phyloP scores from a whole-genome alignment of 2,888 invertebrate species.

The Crematogaster levior region DNA sequence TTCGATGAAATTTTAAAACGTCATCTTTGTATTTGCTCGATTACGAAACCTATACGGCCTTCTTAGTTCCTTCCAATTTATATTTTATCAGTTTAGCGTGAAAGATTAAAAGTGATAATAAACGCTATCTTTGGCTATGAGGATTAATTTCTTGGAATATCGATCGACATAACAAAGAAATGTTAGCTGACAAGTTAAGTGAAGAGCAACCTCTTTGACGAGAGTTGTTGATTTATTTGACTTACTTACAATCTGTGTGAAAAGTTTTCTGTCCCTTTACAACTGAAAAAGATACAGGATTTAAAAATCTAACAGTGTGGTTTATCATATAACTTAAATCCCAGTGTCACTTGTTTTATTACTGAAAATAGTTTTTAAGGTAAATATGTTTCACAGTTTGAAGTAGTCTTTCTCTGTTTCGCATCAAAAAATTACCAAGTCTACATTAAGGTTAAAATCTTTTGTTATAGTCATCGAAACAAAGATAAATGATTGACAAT shows the following conservation, averaged over 20 bases:
- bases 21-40: too few relatives aligned
- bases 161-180: slow-evolving; percentile 38
- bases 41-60: too few relatives aligned
- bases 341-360: background rate
- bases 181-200: slow-evolving; percentile 20
- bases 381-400: background rate
- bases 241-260: slow-evolving; percentile 54
- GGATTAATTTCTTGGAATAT: slow-evolving; percentile 34
- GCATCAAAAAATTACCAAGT: background rate
- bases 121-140: slow-evolving; percentile 5
- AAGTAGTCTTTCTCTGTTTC: background rate
- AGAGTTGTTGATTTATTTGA: slow-evolving; percentile 72
- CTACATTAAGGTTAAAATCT: background rate
- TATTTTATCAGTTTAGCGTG: slow-evolving; percentile 34
- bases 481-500: background rate
- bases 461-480: background rate
- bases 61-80: too few relatives aligned
- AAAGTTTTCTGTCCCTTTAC: background rate
- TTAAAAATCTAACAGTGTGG: background rate
- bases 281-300: background rate
- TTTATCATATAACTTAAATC: background rate
- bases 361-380: background rate
- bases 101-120: slow-evolving; percentile 32
- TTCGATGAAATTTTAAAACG: too few relatives aligned
- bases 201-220: slow-evolving; percentile 45